Evolutionary conservation across 1,140 invertebrate species (phyloP).

Genomic region (Bombus balteatus): DNA sequence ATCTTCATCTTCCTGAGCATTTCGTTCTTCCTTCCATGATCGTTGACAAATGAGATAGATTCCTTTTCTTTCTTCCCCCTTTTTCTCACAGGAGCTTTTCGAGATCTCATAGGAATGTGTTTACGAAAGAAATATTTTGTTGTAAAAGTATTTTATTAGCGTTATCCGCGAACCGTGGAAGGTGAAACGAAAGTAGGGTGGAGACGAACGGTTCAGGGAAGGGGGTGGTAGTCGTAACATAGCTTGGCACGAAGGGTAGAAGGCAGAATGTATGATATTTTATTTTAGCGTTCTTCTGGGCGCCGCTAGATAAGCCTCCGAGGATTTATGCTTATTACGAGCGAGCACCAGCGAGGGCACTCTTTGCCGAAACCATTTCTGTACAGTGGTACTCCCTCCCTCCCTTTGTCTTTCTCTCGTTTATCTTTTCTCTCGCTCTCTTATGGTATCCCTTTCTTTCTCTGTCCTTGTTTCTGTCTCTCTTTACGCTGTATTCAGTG

Average conservation of each 20-base stretch:
- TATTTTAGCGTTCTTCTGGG: conserved; percentile 82
- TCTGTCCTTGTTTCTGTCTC: conserved; percentile 13
- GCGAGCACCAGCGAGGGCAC: conserved; percentile 70
- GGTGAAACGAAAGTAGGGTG: conserved; percentile 36
- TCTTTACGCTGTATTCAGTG: neutral
- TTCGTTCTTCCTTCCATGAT: neutral
- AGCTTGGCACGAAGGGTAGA: conserved; percentile 70
- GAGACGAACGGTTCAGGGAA: conserved; percentile 50
- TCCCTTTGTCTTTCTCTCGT: conserved; percentile 37
- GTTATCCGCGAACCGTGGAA: conserved; percentile 26
- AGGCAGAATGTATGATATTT: conserved; percentile 81
- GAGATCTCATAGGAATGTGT: conserved; percentile 16
- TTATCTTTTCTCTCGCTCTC: conserved; percentile 35
- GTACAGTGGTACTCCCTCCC: conserved; percentile 57
- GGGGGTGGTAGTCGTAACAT: conserved; percentile 58
- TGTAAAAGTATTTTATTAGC: conserved; percentile 11
- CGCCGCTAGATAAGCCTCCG: conserved; percentile 81
- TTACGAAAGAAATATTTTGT: conserved; percentile 46
- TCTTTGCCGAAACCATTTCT: conserved; percentile 71
- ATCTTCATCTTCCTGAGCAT: too few species aligned
- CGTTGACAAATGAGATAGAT: neutral
- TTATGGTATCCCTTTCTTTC: conserved; percentile 16
- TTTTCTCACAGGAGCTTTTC: neutral
- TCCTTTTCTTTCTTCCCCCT: conserved; percentile 7
- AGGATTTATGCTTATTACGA: conserved; percentile 83